Evolutionary conservation across 2,888 invertebrate species (phyloP).

Genomic region (Perdita meconis): DNA sequence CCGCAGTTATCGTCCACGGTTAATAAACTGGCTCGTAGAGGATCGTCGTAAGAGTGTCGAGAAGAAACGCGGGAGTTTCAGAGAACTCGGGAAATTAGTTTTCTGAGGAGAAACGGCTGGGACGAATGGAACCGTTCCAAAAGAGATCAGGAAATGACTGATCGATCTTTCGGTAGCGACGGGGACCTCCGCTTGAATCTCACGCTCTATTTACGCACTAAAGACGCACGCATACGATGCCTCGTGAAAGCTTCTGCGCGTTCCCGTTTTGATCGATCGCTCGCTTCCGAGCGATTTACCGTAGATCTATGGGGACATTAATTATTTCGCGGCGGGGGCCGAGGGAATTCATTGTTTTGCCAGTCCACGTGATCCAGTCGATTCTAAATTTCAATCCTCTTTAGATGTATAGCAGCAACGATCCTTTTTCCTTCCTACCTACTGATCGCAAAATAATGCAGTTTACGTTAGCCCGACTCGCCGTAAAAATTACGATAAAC

Average conservation of each 20-base stretch:
- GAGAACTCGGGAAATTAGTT: background rate
- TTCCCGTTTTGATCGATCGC: constrained; percentile 21
- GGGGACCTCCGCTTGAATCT: constrained; percentile 27
- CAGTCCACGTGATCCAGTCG: background rate
- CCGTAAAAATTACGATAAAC: too few relatives aligned
- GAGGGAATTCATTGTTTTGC: constrained; percentile 8
- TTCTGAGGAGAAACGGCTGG: too few relatives aligned
- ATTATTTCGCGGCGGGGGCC: constrained; percentile 26
- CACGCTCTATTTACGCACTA: constrained; percentile 49
- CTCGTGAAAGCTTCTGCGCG: constrained; percentile 18
- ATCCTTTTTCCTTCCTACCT: too few relatives aligned
- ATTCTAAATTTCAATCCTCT: background rate
- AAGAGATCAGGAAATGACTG: constrained; percentile 44
- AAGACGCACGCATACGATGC: constrained; percentile 21
- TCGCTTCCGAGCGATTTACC: constrained; percentile 37
- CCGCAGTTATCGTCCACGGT: background rate
- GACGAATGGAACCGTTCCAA: constrained; percentile 50
- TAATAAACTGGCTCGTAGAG: background rate
- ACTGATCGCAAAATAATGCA: too few relatives aligned
- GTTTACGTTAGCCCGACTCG: too few relatives aligned
- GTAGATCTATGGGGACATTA: constrained; percentile 25
- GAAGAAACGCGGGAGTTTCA: background rate
- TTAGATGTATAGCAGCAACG: background rate
- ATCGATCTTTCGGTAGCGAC: constrained; percentile 46
- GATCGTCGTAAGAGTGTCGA: background rate